Evolutionary conservation across 2,113 vertebrate species (phyloP).

Genomic region (Pongo abelii): DNA sequence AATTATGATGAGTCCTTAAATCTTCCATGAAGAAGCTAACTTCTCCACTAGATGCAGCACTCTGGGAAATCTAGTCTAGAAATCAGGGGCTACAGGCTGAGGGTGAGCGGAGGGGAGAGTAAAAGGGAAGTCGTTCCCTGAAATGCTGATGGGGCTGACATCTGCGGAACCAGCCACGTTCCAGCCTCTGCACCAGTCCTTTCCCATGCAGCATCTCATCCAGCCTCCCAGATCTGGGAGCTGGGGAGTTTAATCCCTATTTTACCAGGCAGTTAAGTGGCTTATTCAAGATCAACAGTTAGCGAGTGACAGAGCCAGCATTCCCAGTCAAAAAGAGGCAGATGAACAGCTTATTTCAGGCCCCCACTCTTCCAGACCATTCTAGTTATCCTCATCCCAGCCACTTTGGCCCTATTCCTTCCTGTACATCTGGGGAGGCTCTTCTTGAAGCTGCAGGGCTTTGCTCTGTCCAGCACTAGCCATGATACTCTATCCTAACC

Average conservation of each 20-base stretch:
- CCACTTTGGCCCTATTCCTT: not conserved
- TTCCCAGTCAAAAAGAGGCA: not conserved
- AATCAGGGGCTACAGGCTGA: not conserved
- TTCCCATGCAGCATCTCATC: not conserved
- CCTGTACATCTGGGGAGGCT: rapidly evolving
- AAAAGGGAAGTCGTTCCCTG: not conserved
- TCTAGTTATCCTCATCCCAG: not conserved
- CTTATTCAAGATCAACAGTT: not conserved
- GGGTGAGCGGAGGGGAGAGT: too few species aligned
- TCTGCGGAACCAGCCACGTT: rapidly evolving
- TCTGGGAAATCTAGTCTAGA: not conserved
- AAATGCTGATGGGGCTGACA: not conserved
- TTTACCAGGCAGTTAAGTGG: not conserved
- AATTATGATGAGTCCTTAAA: not conserved
- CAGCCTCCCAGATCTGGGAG: not conserved
- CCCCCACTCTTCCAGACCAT: not conserved
- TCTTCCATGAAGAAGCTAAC: not conserved
- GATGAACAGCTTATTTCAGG: not conserved
- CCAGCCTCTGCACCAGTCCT: not conserved
- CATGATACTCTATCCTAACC: rapidly evolving
- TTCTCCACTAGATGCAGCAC: not conserved
- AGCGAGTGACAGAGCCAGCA: not conserved
- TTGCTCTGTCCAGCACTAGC: not conserved
- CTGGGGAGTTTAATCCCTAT: not conserved
- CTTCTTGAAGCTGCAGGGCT: not conserved